phyloP scores from a whole-genome alignment of 2,113 vertebrate genomes.

The Phylloscopus trochilus region DNA sequence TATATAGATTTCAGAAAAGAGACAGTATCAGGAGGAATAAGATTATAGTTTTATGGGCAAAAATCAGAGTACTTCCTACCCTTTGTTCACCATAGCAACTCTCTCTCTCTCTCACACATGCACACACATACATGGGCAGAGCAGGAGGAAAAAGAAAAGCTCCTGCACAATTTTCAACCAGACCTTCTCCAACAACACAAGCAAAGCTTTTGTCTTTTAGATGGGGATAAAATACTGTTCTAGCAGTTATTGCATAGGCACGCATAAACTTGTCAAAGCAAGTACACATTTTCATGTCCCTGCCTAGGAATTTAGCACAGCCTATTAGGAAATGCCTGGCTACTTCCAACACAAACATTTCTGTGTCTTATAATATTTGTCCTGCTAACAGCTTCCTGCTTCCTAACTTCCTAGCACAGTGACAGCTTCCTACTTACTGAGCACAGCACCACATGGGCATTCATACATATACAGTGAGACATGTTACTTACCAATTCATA shows the following conservation, averaged over 20 bases:
- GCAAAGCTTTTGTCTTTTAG: constrained; percentile 23
- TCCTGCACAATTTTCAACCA: not conserved
- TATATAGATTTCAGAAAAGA: not conserved
- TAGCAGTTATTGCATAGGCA: constrained; percentile 6
- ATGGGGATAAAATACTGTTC: not conserved
- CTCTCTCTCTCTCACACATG: not conserved
- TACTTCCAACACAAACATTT: not conserved
- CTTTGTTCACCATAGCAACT: constrained; percentile 54
- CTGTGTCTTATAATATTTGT: not conserved
- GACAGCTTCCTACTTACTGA: not conserved
- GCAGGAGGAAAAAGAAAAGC: not conserved
- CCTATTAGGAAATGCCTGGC: not conserved
- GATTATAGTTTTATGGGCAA: constrained; percentile 3
- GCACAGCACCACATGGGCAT: accelerated
- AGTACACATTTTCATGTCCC: not conserved
- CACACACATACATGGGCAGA: not conserved
- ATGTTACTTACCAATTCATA: not conserved
- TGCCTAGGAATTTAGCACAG: not conserved
- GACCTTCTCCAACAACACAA: not conserved
- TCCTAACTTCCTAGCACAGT: not conserved
- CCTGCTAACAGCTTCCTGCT: not conserved
- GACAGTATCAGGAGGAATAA: not conserved
- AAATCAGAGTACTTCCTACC: not conserved
- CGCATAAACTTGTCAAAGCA: not conserved
- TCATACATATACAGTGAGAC: not conserved